Conservation (phyloP, 1,140 invertebrate genomes). For the Polypedilum pembai region DNA sequence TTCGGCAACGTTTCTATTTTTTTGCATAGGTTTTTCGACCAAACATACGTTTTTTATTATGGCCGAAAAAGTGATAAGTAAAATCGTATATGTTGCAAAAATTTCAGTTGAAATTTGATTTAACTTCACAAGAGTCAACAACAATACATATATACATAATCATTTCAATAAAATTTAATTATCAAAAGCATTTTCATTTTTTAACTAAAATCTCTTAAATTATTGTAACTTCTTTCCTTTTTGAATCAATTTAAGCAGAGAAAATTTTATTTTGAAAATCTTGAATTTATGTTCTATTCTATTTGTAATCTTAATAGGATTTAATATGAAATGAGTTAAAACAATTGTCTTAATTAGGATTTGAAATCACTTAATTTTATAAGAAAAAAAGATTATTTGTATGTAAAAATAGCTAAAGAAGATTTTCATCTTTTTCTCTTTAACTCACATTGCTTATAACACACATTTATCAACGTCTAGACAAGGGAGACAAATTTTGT, state of each 20-base stretch:
- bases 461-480: constrained; percentile 28
- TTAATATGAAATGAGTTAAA: neutral
- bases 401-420: neutral
- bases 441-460: constrained; percentile 9
- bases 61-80: no score
- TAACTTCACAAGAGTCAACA: no score
- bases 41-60: no score
- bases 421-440: neutral
- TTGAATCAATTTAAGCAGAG: no score
- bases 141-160: neutral
- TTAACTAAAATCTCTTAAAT: neutral
- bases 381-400: neutral
- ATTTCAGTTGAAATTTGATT: no score
- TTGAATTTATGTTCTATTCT: neutral
- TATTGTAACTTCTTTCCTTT: neutral
- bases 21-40: no score
- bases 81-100: no score
- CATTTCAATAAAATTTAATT: neutral
- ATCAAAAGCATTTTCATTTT: no score
- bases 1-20: no score
- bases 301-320: constrained; percentile 4
- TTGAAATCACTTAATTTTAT: constrained; percentile 21
- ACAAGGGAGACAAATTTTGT: neutral
- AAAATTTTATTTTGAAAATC: no score
- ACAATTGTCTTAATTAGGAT: constrained; percentile 1